Conservation (phyloP, 2,797 vertebrate species). For the Amazonetta brasiliensis region DNA sequence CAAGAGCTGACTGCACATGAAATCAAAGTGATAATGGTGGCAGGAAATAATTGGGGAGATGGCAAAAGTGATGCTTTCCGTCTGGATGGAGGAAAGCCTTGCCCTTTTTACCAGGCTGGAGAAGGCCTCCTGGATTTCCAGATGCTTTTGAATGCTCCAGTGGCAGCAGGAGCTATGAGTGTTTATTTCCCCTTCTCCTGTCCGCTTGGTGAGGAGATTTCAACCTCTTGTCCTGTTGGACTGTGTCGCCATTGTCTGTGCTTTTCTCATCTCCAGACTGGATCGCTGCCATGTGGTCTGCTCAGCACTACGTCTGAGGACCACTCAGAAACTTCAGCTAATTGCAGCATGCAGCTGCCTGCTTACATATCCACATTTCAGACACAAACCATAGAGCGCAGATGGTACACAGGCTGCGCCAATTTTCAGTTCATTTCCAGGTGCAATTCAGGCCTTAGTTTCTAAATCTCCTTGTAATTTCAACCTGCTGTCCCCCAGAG, state of each 20-base stretch:
- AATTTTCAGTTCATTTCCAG: slow-evolving; percentile 71
- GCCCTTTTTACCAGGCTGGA: slow-evolving; percentile 48
- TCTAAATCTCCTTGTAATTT: slow-evolving; percentile 58
- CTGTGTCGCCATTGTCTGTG: slow-evolving; percentile 65
- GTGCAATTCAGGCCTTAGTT: slow-evolving; percentile 65
- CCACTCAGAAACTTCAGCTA: slow-evolving; percentile 74
- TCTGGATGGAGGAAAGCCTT: slow-evolving; percentile 49
- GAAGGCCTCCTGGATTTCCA: slow-evolving; percentile 69
- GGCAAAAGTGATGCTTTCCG: slow-evolving; percentile 8
- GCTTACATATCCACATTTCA: slow-evolving; percentile 71
- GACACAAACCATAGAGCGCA: slow-evolving; percentile 67
- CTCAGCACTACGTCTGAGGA: slow-evolving; percentile 71
- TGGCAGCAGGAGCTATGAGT: slow-evolving; percentile 54
- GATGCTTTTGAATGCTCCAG: slow-evolving; percentile 64
- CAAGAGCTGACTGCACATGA: slow-evolving; percentile 36
- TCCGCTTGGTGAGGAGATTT: slow-evolving; percentile 67
- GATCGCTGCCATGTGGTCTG: slow-evolving; percentile 72
- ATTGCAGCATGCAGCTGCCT: slow-evolving; percentile 73
- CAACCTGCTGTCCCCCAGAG: slow-evolving; percentile 17
- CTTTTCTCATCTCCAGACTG: slow-evolving; percentile 73
- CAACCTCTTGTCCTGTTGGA: slow-evolving; percentile 74
- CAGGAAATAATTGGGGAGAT: slow-evolving; percentile 58
- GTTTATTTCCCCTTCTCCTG: slow-evolving; percentile 68
- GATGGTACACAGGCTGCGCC: slow-evolving; percentile 69
- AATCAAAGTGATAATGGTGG: slow-evolving; percentile 25